Base-by-base conservation (phyloP, 2,113 vertebrate genomes). In the Leptodactylus fuscus region DNA sequence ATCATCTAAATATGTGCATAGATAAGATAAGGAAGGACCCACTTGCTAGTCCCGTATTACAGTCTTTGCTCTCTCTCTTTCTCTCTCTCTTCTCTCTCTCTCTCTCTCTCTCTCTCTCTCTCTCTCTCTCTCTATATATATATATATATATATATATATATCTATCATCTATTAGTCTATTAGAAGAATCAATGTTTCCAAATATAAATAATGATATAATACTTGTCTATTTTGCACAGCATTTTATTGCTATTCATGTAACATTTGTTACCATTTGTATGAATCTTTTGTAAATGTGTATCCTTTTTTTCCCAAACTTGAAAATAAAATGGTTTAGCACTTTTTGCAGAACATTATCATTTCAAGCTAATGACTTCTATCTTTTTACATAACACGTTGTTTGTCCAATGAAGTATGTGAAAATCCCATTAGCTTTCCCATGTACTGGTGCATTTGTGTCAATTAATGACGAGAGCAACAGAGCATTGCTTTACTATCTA, bases 351-450 rank as follows among this genome's bases (percentile, higher is more conserved):
- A 55, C 49, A 58, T 55, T 74, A 29, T 74, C 48, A 55, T 58
- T 74, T 58, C 18, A 83, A 74, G 22, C 22, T 46, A 74, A 74
- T 34, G 69, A 55, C 51, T 24, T 71, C 34, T 74, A 20, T 58
- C 62, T 70, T 81, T 71, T 74, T 58, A 53, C n/a, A 44, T 83
- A 74, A 58, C 70, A 74, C 20, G 69, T 60, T 74, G 69, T 83
- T 83, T 83, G 51, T 27, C 36, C 70, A 55, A 24, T 83, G 67
- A 74, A 74, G 81, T 74, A 29, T 60, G 73, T 55, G 29, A 75
- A 58, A 73, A 83, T 74, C 51, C 51, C 49, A 83, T 83, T 74
- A 74, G 69, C 51, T 83, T 29, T 74, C 49, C 32, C 34, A 83
- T 74, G 67, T 58, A 83, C 69, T n/a, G 16, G 3, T 58, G 48